A percentile compares a stretch with the other conserved stretches of the same genome.
phyloP scores from a whole-genome alignment of 2,797 vertebrate species.

The Enteromius radiatus region DNA sequence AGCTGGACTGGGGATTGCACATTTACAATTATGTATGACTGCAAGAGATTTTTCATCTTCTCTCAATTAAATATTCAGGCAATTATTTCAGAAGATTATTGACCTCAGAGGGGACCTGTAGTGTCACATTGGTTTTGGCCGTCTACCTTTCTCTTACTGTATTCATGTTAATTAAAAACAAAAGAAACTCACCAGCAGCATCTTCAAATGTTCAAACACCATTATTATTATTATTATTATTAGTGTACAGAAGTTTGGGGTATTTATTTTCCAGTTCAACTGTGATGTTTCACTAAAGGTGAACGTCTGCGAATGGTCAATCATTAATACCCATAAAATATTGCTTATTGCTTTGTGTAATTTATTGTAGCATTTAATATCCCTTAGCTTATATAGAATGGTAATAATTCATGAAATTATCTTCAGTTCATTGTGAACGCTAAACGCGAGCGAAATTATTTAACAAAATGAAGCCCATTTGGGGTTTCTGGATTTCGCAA shows the following conservation, averaged over 20 bases:
- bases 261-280: neutral
- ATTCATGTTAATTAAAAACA: constrained; percentile 89
- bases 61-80: constrained; percentile 88
- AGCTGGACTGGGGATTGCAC: constrained; percentile 75
- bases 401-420: neutral
- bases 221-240: neutral
- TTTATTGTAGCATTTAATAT: neutral
- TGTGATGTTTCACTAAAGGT: neutral
- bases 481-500: neutral
- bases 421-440: neutral
- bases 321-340: neutral
- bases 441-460: neutral
- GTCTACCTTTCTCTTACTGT: constrained; percentile 81
- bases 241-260: neutral
- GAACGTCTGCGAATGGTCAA: neutral
- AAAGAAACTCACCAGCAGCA: constrained; percentile 10
- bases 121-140: constrained; percentile 76
- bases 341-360: neutral
- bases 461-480: neutral
- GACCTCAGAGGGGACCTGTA: constrained; percentile 84
- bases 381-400: neutral
- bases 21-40: constrained; percentile 79
- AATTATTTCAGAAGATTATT: constrained; percentile 89
- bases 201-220: neutral
- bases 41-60: constrained; percentile 72